Evolutionary conservation across 2,113 vertebrate genomes (phyloP), one percentile per base, ranked within the genome.

Genomic region (Mormoops blainvillei): DNA sequence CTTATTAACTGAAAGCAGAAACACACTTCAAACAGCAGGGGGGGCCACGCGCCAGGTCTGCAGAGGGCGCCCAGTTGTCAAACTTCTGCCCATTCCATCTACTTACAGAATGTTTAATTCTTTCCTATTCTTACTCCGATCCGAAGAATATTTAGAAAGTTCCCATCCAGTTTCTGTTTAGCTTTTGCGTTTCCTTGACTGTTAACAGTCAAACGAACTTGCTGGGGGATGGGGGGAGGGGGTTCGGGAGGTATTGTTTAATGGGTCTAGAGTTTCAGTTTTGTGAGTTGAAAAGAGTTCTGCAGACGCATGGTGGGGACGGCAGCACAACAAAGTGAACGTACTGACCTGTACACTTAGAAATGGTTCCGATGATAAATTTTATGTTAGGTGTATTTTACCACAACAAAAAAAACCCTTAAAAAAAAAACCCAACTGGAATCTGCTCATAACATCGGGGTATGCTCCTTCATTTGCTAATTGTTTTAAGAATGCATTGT

Each of bases 21-120:
- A 76, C 18, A 87, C 24, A 36, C 78, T 56, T 86, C 89, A 33
- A 90, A 33, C 95, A 96, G 97, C 28, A 82, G 97, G 45, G 91
- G 94, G 97, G 80, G 95, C 96, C 93, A 61, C 9, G 96, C 94
- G 19, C 93, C 70, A 41, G 87, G 24, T 20, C 50, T 33, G 11
- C 82, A 41, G 68, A 77, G 33, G 78, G 36, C 1, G 0, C 43
- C 36, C 1, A 0, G 48, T 1, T 3, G 28, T 78, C 33, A 19
- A 6, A 19, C 63, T 31, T 8, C 28, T 1, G 67, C 45, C 19
- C 22, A 3, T 31, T 38, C 38, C 43, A 48, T 11, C 16, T 10
- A 5, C 2, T 16, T 9, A 41, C 14, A 61, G 26, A 36, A 31
- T 0, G 61, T 36, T n/a, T 22, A 19, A 16, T 54, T 41, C n/a